Evolutionary conservation across 2,797 vertebrate genomes (phyloP).

Genomic region (Phoebastria nigripes): DNA sequence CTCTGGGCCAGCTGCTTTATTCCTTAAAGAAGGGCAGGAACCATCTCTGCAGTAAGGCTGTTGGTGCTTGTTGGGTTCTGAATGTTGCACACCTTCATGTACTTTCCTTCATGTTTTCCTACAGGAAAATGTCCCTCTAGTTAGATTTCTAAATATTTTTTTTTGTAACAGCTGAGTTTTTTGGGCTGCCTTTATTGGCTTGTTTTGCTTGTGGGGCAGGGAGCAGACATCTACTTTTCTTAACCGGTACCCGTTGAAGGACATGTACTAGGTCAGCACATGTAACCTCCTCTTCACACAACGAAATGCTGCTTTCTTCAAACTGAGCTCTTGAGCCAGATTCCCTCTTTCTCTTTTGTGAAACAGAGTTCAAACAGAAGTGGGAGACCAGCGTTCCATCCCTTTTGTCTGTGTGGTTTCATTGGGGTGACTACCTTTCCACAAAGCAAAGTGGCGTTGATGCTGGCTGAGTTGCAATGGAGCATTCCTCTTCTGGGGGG

Average conservation of each 20-base stretch:
- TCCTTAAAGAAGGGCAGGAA: not conserved
- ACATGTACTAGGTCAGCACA: not conserved
- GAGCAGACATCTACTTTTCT: not conserved
- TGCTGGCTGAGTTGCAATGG: rapidly evolving
- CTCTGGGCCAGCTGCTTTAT: not conserved
- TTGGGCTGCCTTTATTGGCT: not conserved
- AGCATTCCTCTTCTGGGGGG: not conserved
- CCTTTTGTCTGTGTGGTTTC: not conserved
- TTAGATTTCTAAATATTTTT: not conserved
- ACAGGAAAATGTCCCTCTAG: not conserved
- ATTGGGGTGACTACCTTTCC: not conserved
- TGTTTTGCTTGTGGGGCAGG: not conserved
- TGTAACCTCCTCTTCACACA: not conserved
- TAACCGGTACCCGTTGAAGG: not conserved
- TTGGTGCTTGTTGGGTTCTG: not conserved
- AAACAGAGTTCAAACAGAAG: not conserved
- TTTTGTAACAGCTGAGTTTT: not conserved
- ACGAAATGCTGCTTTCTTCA: not conserved
- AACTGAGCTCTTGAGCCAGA: not conserved
- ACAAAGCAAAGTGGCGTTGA: not conserved
- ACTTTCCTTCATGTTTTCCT: not conserved
- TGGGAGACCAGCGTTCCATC: not conserved
- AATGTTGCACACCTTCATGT: not conserved
- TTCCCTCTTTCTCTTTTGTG: not conserved
- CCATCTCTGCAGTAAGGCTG: not conserved